These are phyloP conservation scores for Sebastes cheni DNA, from an alignment of 2,797 vertebrate genomes.

Conservation along the genomic window DNA sequence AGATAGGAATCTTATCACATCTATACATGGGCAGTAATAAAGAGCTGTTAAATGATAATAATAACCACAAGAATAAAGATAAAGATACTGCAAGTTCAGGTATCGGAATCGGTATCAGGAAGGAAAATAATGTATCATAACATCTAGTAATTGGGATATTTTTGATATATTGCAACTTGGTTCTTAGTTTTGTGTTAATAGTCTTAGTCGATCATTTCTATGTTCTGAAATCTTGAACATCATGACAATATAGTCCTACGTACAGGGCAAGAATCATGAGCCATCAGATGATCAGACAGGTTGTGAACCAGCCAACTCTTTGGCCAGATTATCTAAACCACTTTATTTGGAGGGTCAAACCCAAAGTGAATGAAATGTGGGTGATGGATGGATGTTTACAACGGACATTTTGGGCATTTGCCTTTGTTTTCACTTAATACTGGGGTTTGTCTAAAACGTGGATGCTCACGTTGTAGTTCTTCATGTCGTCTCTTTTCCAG, in stretches of 20 bases:
- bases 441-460: background rate
- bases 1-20: too few relatives aligned
- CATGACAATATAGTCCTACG: background rate
- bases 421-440: background rate
- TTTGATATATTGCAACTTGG: background rate
- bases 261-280: background rate
- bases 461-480: background rate
- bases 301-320: background rate
- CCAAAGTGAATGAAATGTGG: background rate
- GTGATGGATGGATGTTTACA: background rate
- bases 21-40: fast-evolving
- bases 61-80: too few relatives aligned
- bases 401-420: background rate
- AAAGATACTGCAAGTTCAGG: too few relatives aligned
- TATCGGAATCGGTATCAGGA: too few relatives aligned
- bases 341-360: background rate
- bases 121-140: fast-evolving
- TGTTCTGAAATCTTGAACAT: background rate
- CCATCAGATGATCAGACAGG: background rate
- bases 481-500: background rate
- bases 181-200: background rate
- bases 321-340: background rate
- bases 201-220: background rate
- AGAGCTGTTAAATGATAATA: too few relatives aligned
- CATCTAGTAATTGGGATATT: background rate